Evolutionary conservation across 2,888 invertebrate species (phyloP).

Genomic region (Melanophora roralis): DNA sequence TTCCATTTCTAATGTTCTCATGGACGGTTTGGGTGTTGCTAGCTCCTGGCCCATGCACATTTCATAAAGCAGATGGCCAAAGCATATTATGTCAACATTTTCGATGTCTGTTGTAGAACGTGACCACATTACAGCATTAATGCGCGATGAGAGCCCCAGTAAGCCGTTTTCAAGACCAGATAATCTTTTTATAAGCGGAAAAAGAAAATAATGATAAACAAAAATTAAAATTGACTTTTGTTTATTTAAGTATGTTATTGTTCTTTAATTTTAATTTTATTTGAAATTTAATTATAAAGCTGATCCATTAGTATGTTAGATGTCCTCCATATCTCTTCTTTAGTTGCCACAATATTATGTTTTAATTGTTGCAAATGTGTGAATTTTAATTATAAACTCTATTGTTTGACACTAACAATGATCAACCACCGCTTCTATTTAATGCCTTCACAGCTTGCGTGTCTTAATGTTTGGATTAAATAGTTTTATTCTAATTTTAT

Average conservation of each 20-base stretch:
- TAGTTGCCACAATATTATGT: background rate
- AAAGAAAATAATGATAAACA: too few species aligned
- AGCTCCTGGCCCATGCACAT: constrained; percentile 93
- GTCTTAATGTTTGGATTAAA: background rate
- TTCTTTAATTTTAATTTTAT: too few species aligned
- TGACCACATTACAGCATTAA: constrained; percentile 79
- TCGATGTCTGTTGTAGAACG: constrained; percentile 77
- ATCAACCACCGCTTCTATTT: constrained; percentile 8
- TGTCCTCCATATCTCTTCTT: background rate
- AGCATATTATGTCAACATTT: constrained; percentile 83
- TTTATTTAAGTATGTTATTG: background rate
- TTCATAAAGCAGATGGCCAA: constrained; percentile 92
- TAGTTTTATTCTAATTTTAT: constrained; percentile 32
- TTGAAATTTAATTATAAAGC: constrained; percentile 29
- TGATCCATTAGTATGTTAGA: background rate
- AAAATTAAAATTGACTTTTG: background rate
- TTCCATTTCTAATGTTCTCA: constrained; percentile 84
- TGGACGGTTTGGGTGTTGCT: constrained; percentile 84
- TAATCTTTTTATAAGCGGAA: constrained; percentile 78
- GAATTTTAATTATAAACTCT: constrained; percentile 33
- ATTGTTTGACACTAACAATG: constrained; percentile 38
- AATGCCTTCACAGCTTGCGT: too few species aligned
- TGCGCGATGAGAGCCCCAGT: constrained; percentile 82
- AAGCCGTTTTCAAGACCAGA: constrained; percentile 92
- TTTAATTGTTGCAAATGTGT: background rate